phyloP scores from a whole-genome alignment of 2,797 vertebrate genomes.

The Petrocephalus sullivani region DNA sequence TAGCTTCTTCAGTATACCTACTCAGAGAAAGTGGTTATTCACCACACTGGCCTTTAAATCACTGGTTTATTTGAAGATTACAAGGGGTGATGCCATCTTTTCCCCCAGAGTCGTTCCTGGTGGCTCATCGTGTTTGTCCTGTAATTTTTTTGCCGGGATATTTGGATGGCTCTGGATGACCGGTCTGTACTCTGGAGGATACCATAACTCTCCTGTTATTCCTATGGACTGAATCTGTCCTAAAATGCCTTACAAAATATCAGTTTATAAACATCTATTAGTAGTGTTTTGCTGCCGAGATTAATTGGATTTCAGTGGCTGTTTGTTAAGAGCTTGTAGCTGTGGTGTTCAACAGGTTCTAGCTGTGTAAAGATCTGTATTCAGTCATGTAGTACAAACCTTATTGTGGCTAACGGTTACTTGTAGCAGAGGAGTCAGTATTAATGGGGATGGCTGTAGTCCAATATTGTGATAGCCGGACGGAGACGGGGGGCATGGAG shows the following conservation, averaged over 20 bases:
- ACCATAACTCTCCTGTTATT: neutral
- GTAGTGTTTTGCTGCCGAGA: neutral
- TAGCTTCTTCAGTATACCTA: constrained; percentile 46
- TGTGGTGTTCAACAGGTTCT: neutral
- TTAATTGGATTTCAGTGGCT: neutral
- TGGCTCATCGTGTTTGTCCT: neutral
- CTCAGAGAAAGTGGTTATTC: constrained; percentile 58
- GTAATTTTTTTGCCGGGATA: neutral
- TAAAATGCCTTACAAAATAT: neutral
- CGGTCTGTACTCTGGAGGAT: neutral
- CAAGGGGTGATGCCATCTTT: constrained; percentile 36
- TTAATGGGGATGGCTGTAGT: neutral
- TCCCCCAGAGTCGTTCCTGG: neutral
- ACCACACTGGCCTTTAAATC: constrained; percentile 44
- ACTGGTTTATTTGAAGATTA: constrained; percentile 61
- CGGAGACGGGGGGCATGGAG: neutral
- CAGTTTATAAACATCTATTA: neutral
- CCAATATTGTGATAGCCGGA: neutral
- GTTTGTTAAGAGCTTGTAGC: neutral
- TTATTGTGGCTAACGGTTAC: neutral
- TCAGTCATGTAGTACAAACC: neutral
- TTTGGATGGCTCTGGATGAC: neutral
- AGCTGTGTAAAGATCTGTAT: neutral
- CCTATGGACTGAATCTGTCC: neutral
- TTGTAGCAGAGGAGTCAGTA: neutral